phyloP scores from a whole-genome alignment of 2,797 vertebrate genomes.

The Pangasius krempfi region DNA sequence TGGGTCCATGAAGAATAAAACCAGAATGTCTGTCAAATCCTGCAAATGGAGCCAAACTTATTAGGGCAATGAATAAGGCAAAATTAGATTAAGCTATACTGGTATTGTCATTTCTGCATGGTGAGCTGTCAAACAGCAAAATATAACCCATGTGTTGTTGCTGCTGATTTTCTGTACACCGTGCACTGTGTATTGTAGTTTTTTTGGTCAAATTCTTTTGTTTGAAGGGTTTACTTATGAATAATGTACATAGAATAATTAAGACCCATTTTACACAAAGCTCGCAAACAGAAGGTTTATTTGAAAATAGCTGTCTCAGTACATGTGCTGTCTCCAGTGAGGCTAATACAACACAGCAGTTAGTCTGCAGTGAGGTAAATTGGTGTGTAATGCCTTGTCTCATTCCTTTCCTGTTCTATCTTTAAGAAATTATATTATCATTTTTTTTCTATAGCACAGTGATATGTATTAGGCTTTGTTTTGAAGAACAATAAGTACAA shows the following conservation, averaged over 20 bases:
- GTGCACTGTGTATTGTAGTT: not conserved
- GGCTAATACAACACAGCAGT: not conserved
- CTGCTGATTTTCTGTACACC: slow-evolving; percentile 15
- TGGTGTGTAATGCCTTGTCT: not conserved
- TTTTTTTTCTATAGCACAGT: not conserved
- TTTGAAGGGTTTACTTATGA: slow-evolving; percentile 1
- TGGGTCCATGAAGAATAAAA: slow-evolving; percentile 31
- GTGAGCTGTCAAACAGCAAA: slow-evolving; percentile 44
- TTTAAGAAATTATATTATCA: not conserved
- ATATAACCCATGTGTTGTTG: slow-evolving; percentile 48
- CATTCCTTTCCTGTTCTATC: slow-evolving; percentile 3
- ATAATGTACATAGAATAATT: not conserved
- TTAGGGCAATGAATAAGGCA: slow-evolving; percentile 41
- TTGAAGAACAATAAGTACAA: slow-evolving; percentile 13
- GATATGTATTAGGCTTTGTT: not conserved
- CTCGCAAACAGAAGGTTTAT: not conserved
- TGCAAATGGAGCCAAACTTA: slow-evolving; percentile 37
- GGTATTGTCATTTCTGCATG: slow-evolving; percentile 55
- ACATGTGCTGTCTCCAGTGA: not conserved
- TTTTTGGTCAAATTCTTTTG: slow-evolving; percentile 14
- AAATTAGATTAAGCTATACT: slow-evolving; percentile 52
- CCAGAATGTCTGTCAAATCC: slow-evolving; percentile 44
- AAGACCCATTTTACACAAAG: not conserved
- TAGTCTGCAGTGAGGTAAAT: not conserved
- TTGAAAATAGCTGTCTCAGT: not conserved